Base-by-base conservation (phyloP, 2,888 invertebrate genomes). In the Hypomecis atomaria region DNA sequence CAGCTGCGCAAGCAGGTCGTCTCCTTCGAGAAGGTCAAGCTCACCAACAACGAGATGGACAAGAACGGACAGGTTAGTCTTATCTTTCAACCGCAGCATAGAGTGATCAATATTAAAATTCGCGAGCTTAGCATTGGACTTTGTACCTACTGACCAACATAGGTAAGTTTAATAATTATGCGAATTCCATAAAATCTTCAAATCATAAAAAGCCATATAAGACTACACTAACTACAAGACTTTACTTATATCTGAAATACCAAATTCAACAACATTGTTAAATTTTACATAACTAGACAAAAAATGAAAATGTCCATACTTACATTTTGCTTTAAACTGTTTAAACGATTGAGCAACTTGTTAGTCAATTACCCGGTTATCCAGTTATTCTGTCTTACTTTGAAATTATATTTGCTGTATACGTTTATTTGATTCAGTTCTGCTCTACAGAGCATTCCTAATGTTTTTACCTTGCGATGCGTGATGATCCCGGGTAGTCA, bases 1-100 rank as follows among this genome's bases (percentile, higher is more conserved):
- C 98, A 99, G 89, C 95, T 99, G 78, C 95, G 97, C 85, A 98
- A 99, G 90, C 98, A 99, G 93, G 98, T 98, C 84, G 97, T 99
- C 81, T 98, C 98, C 77, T 99, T 99, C 93, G 99, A 99, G 93
- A 99, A 99, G 93, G 97, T 99, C 88, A 99, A 99, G 90, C 95
- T 99, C 79, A 99, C 99, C 83, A 99, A 99, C 92, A 99, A 99
- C 90, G 98, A 99, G 92, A 97, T 99, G 96, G 98, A 98, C 88
- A 97, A 97, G 85, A 96, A 97, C 80, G 98, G 98, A 86, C 98
- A 98, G 94, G 98, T 98, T 88, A 94, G 96, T 78, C n/a, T 47
- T 40, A 9, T 40, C 9, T 40, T 40, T 40, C 6, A 5, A 40
- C 40, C 23, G 23, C 23, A 23, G 23, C 23, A 23, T 23, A 23